A percentile compares a stretch with the other conserved stretches of the same genome.
Evolutionary conservation across 2,888 invertebrate species (phyloP).

Genomic region (Andrena chrysosceles): DNA sequence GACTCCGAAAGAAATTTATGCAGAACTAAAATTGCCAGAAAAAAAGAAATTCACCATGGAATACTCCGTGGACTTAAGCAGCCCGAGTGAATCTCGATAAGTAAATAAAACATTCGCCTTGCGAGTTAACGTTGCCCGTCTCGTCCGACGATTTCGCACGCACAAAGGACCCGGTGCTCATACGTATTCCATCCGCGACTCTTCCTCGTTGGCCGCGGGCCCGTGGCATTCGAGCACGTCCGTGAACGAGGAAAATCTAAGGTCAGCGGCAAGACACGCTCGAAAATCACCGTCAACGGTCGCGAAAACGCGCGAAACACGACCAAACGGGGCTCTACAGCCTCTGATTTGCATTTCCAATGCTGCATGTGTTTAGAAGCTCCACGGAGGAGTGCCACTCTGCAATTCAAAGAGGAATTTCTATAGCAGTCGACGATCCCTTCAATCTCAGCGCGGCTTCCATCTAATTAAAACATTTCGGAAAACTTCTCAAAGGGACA

Average conservation of each 20-base stretch:
- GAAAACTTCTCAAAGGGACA: too few species aligned
- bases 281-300: constrained; percentile 13
- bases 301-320: constrained; percentile 21
- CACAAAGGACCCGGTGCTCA: constrained; percentile 58
- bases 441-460: too few species aligned
- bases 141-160: constrained; percentile 53
- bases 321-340: neutral
- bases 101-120: constrained; percentile 50
- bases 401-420: neutral
- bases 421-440: too few species aligned
- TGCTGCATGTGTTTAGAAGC: neutral
- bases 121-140: constrained; percentile 38
- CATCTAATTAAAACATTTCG: too few species aligned
- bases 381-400: too few species aligned
- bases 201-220: constrained; percentile 73
- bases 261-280: constrained; percentile 37
- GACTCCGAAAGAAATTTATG: too few species aligned
- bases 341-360: constrained; percentile 10
- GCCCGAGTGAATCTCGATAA: constrained; percentile 34
- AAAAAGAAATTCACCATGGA: too few species aligned
- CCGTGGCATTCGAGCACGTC: constrained; percentile 71
- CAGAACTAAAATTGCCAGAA: too few species aligned
- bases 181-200: constrained; percentile 70
- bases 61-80: neutral
- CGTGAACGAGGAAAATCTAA: constrained; percentile 60